Base-by-base conservation (phyloP, 1,140 invertebrate species). In the Bombus balteatus region DNA sequence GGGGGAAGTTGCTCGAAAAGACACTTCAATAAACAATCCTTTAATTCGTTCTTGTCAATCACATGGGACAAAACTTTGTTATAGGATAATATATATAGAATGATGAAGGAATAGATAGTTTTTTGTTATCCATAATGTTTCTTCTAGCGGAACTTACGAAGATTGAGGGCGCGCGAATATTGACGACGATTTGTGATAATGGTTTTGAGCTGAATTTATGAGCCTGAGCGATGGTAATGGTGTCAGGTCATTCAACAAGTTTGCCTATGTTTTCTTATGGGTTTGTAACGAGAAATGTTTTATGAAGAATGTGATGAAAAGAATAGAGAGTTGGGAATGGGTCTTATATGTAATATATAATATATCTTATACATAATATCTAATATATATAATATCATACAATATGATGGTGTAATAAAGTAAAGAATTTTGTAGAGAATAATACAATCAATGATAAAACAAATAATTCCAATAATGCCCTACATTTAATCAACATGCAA, bases 21-120 rank as follows among this genome's bases (percentile, higher is more conserved):
- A 39, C 66, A 87, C 18, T 47, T 41, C 53, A 53, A 89, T 89
- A 83, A 87, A 89, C 88, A 87, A 84, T 81, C 80, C 75, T 66
- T 87, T 84, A 87, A 89, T 89, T 88, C 84, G 62, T 34, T 68
- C 70, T 32, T 82, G 70, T 80, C 81, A 87, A 83, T 89, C 77
- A 66, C 13, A 25, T 10, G 41, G 77, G 71, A 89, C 78, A 82
- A 87, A 89, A 85, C 84, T 75, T 81, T 59, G 75, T 81, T 85
- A 70, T 34, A 37, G 37, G n/a, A 75, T 81, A 70, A 81, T 85
- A 81, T 47, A 18, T 53, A 53, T 53, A 8, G 47, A 53, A 53
- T 22, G 6, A 74, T 81, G 62, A 32, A 32, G 70, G 22, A 34
- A 53, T 68, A 57, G 59, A 74, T 85, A 78, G 78, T 68, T 81